Evolutionary conservation across 2,888 invertebrate species (phyloP).

Genomic region (Andricus curvator): DNA sequence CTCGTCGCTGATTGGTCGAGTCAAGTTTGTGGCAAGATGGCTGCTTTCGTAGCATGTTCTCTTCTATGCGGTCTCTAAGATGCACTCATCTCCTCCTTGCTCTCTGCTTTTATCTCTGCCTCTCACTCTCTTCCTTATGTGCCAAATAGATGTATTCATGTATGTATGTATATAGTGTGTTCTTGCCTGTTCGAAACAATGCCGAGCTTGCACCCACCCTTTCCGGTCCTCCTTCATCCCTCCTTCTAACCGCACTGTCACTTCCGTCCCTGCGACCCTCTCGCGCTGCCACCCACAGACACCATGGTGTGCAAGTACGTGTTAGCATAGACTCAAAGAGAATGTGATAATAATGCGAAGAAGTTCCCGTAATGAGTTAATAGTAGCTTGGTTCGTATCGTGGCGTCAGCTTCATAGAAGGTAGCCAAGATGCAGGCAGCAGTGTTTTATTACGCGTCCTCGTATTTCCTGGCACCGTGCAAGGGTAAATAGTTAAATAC

Average conservation of each 20-base stretch:
- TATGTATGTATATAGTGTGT: slow-evolving; percentile 63
- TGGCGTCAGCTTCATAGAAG: slow-evolving; percentile 28
- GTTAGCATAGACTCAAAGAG: slow-evolving; percentile 71
- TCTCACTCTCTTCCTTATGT: slow-evolving; percentile 60
- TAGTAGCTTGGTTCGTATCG: slow-evolving; percentile 63
- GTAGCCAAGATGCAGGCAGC: slow-evolving; percentile 8
- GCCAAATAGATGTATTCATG: slow-evolving; percentile 70
- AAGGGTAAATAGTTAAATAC: slow-evolving; percentile 27
- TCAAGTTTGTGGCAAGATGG: slow-evolving; percentile 79
- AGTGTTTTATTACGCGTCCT: slow-evolving; percentile 31
- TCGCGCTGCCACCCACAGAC: slow-evolving; percentile 59
- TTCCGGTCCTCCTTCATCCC: slow-evolving; percentile 53
- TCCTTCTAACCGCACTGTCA: slow-evolving; percentile 58
- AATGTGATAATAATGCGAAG: slow-evolving; percentile 73
- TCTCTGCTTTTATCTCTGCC: slow-evolving; percentile 37
- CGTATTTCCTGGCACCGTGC: slow-evolving; percentile 6
- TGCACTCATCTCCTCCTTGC: slow-evolving; percentile 60
- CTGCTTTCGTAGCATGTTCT: slow-evolving; percentile 66
- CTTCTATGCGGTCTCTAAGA: slow-evolving; percentile 72
- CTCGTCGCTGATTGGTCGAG: slow-evolving; percentile 78
- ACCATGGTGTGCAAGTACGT: slow-evolving; percentile 61
- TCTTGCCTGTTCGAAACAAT: slow-evolving; percentile 73
- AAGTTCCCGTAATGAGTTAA: slow-evolving; percentile 75
- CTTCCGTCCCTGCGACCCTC: slow-evolving; percentile 57
- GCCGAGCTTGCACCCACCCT: slow-evolving; percentile 66